Evolutionary conservation across 1,140 invertebrate species (phyloP).

Genomic region (Pissodes strobi): DNA sequence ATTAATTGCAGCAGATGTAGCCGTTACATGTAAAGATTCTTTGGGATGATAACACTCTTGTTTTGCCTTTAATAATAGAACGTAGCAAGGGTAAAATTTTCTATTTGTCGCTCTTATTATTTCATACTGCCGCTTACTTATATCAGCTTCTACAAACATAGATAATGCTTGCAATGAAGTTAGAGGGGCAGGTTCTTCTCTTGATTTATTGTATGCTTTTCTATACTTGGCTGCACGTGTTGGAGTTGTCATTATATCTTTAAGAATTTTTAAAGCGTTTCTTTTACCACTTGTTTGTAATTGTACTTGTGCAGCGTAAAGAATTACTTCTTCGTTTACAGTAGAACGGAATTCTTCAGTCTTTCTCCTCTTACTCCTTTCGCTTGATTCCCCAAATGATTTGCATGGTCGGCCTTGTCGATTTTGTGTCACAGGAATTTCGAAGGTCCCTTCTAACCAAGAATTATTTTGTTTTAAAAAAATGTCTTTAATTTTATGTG

Average conservation of each 20-base stretch:
- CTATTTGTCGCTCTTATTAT: conserved; percentile 41
- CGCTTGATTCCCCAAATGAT: no score
- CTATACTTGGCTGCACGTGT: conserved; percentile 44
- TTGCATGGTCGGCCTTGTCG: no score
- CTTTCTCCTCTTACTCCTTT: conserved; percentile 45
- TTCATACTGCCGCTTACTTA: conserved; percentile 45
- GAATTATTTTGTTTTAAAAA: no score
- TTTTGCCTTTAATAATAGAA: conserved; percentile 44
- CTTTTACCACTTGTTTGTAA: conserved; percentile 36
- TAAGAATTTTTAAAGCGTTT: conserved; percentile 33
- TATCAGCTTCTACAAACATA: conserved; percentile 46
- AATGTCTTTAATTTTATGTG: no score
- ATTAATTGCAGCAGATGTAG: conserved; percentile 43
- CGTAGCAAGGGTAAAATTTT: conserved; percentile 46
- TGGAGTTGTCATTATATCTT: conserved; percentile 39
- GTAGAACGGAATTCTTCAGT: conserved; percentile 40
- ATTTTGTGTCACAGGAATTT: no score
- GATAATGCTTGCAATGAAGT: conserved; percentile 40
- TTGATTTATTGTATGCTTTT: conserved; percentile 26
- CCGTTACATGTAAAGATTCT: conserved; percentile 42
- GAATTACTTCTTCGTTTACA: conserved; percentile 28
- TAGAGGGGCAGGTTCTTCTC: conserved; percentile 21
- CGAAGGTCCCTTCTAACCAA: no score
- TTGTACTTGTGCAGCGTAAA: conserved; percentile 35
- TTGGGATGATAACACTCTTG: conserved; percentile 43